Percentiles rank a stretch among this genome's conserved stretches.
These are phyloP conservation scores for Ferrisia virgata DNA, from an alignment of 2,888 invertebrate genomes.

Conservation along the genomic window DNA sequence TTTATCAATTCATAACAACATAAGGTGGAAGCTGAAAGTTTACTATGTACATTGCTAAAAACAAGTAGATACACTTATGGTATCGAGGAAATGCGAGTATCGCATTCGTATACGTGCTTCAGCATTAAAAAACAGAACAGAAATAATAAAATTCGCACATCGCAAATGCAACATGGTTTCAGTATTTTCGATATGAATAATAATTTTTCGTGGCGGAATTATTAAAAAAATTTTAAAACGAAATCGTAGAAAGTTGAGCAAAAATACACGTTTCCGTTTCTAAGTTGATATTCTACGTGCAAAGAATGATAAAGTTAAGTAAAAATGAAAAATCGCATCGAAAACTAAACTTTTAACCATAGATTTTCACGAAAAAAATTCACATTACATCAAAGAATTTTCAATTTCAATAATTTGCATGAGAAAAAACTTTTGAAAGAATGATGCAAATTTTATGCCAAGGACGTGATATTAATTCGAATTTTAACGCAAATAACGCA, in stretches of 20 bases:
- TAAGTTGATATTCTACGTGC: neutral
- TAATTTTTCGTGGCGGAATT: neutral
- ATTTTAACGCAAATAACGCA: neutral
- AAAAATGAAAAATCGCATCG: neutral
- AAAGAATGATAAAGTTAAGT: neutral
- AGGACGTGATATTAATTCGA: neutral
- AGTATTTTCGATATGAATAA: neutral
- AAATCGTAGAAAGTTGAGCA: neutral
- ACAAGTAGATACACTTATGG: no score
- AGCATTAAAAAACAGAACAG: no score
- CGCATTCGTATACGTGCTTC: no score
- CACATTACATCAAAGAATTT: neutral
- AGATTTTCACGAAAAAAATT: neutral
- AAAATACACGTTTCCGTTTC: neutral
- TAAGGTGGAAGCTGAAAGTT: no score
- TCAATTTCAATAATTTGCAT: neutral
- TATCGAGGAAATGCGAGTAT: no score
- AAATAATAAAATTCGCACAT: neutral
- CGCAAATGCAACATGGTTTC: neutral
- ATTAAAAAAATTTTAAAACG: neutral
- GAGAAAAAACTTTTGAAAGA: neutral
- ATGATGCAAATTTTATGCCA: neutral
- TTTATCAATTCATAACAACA: no score
- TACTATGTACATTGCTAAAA: no score
- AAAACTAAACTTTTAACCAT: neutral